Conservation (phyloP, 2,797 vertebrate genomes). For the Poeciliopsis gracilis region DNA sequence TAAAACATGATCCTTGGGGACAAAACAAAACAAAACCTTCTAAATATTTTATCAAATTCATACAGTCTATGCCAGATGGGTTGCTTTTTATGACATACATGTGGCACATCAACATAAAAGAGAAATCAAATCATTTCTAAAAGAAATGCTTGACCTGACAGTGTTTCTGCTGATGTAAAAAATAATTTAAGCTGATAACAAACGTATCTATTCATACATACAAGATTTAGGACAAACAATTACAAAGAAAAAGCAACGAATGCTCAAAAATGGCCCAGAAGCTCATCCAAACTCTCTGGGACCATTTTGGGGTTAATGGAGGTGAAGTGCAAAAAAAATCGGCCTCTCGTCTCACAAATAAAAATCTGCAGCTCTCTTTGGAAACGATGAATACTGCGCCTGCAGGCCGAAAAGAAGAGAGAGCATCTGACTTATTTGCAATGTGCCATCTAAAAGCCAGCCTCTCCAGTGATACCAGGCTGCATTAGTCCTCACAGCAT, state of each 20-base stretch:
- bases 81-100: not conserved
- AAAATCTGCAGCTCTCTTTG: not conserved
- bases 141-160: too few relatives aligned
- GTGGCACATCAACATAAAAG: too few relatives aligned
- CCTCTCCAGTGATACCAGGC: not conserved
- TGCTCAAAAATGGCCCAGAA: not conserved
- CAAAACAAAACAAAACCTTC: not conserved
- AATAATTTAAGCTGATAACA: too few relatives aligned
- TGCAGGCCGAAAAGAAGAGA: not conserved
- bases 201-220: not conserved
- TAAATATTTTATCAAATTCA: not conserved
- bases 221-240: not conserved
- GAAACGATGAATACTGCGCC: not conserved
- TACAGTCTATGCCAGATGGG: not conserved
- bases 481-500: constrained; percentile 5
- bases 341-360: not conserved
- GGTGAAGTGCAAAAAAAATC: not conserved
- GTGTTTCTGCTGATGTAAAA: too few relatives aligned
- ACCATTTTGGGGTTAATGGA: too few relatives aligned
- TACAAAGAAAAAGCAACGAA: not conserved
- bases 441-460: constrained; percentile 4
- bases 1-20: not conserved
- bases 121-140: too few relatives aligned
- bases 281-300: not conserved
- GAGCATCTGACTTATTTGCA: not conserved